A percentile compares a stretch with the other conserved stretches of the same genome.
These are phyloP conservation scores for Phylloscopus trochiloides DNA, from an alignment of 2,113 vertebrate genomes.

Conservation along the genomic window DNA sequence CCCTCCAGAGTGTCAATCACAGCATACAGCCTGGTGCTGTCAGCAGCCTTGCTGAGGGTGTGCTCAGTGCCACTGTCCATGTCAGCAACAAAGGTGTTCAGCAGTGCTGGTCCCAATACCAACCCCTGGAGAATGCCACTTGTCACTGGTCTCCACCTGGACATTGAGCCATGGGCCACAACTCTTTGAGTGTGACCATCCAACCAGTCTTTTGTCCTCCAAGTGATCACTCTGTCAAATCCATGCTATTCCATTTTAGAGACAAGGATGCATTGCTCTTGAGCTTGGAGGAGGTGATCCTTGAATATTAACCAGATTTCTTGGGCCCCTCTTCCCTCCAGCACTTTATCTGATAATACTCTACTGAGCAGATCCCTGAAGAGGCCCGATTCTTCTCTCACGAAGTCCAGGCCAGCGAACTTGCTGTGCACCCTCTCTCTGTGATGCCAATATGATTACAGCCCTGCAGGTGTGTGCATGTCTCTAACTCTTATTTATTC, in stretches of 20 bases:
- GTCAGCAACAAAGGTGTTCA: background rate
- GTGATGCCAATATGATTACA: background rate
- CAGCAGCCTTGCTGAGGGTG: background rate
- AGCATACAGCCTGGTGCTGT: background rate
- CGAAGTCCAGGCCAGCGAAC: background rate
- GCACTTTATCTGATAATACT: background rate
- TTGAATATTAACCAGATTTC: background rate
- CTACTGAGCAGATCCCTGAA: background rate
- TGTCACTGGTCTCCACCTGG: background rate
- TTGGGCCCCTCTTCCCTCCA: background rate
- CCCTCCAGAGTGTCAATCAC: background rate
- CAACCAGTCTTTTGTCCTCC: background rate
- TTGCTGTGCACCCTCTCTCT: background rate
- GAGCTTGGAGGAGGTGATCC: background rate
- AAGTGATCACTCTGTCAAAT: background rate
- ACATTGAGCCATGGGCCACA: background rate
- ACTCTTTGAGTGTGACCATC: background rate
- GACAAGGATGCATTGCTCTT: background rate
- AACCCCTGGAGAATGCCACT: rapidly evolving
- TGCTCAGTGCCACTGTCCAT: background rate
- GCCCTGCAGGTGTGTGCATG: background rate
- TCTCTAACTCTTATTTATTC: background rate
- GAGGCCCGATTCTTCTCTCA: background rate
- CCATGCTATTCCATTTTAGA: background rate
- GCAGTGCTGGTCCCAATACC: rapidly evolving